A percentile compares a stretch with the other conserved stretches of the same genome.
Conservation (phyloP, 2,113 vertebrate species). For the Sciurus niger region DNA sequence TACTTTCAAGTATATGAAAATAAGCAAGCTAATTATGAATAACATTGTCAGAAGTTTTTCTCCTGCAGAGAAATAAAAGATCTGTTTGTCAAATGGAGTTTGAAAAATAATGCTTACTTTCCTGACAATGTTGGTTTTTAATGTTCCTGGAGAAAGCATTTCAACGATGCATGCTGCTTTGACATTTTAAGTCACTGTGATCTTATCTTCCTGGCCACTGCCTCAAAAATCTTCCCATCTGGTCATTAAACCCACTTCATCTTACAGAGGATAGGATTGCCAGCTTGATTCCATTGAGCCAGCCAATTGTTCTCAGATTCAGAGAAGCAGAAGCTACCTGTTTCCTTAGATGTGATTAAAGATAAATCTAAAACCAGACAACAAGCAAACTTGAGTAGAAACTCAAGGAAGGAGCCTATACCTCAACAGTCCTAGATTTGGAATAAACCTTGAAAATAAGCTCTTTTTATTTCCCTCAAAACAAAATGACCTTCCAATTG, state of each 20-base stretch:
- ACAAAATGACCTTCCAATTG: not conserved
- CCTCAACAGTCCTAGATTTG: not conserved
- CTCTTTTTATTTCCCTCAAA: not conserved
- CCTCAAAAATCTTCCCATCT: slow-evolving; percentile 38
- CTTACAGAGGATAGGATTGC: not conserved
- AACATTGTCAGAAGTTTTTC: not conserved
- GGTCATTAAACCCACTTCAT: not conserved
- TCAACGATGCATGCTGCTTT: not conserved
- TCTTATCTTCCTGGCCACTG: not conserved
- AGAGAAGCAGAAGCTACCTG: not conserved
- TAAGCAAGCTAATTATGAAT: slow-evolving; percentile 51
- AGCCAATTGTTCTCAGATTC: not conserved
- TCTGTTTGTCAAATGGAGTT: not conserved
- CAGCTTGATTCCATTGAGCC: not conserved
- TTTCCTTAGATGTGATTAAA: not conserved
- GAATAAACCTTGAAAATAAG: not conserved
- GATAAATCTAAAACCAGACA: slow-evolving; percentile 20
- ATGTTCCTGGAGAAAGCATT: not conserved
- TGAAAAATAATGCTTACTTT: not conserved
- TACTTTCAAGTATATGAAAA: not conserved
- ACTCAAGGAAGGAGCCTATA: not conserved
- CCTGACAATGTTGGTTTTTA: not conserved
- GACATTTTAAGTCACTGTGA: slow-evolving; percentile 43
- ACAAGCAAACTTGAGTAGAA: not conserved
- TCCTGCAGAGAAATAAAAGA: not conserved